These are phyloP conservation scores for Oxyscelio sp. DNA, from an alignment of 2,888 invertebrate genomes.

Conservation along the genomic window DNA sequence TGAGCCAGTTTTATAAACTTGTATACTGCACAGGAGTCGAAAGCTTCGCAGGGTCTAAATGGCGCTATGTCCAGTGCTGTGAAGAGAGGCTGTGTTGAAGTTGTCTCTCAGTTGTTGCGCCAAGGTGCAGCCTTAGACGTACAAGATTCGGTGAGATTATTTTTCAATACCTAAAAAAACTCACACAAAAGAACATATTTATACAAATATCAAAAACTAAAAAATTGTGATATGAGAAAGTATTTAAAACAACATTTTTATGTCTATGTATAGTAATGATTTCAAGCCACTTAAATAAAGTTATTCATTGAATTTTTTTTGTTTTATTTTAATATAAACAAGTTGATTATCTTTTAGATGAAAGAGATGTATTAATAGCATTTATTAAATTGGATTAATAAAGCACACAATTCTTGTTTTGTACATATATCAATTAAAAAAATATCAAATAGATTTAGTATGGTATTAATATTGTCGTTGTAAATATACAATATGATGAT, in stretches of 20 bases:
- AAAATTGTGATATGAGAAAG: constrained; percentile 36
- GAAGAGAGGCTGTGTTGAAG: constrained; percentile 87
- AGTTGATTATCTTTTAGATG: too few relatives aligned
- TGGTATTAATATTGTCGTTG: neutral
- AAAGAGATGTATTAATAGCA: neutral
- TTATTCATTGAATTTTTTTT: too few relatives aligned
- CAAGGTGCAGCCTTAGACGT: constrained; percentile 87
- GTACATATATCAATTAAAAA: neutral
- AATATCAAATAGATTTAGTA: neutral
- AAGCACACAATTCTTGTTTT: neutral
- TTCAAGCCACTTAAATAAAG: too few relatives aligned
- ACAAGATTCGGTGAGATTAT: constrained; percentile 84
- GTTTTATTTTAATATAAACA: too few relatives aligned
- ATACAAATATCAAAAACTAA: neutral
- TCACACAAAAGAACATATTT: neutral
- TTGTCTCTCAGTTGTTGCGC: constrained; percentile 86
- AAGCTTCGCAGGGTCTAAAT: constrained; percentile 86
- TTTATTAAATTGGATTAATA: neutral
- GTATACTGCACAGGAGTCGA: constrained; percentile 84
- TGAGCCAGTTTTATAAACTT: constrained; percentile 63
- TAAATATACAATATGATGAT: neutral
- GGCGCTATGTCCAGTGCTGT: constrained; percentile 87
- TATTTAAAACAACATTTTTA: neutral
- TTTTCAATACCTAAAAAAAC: constrained; percentile 20
- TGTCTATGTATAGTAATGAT: neutral